Conservation (phyloP, 1,140 invertebrate species). For the Bombyx mori region DNA sequence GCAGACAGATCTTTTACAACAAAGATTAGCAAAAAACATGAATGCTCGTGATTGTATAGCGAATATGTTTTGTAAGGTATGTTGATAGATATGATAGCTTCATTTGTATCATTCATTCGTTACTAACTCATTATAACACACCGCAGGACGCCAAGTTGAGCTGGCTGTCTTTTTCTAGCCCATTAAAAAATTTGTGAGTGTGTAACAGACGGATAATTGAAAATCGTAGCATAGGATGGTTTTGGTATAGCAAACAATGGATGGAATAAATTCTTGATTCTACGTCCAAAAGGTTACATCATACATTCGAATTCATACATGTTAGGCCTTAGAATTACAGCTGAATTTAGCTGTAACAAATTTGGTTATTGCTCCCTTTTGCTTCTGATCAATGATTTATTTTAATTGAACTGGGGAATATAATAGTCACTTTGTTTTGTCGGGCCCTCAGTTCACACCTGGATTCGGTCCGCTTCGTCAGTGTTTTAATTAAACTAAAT, state of each 20-base stretch:
- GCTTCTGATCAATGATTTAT: constrained; percentile 41
- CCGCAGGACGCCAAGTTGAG: constrained; percentile 36
- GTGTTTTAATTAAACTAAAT: constrained; percentile 43
- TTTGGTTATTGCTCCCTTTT: too few relatives aligned
- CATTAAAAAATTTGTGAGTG: not conserved
- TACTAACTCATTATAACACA: constrained; percentile 59
- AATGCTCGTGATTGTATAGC: constrained; percentile 25
- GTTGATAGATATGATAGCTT: constrained; percentile 58
- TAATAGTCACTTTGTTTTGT: constrained; percentile 55
- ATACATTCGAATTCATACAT: too few relatives aligned
- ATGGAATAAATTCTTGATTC: too few relatives aligned
- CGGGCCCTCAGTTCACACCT: constrained; percentile 39
- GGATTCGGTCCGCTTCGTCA: constrained; percentile 41
- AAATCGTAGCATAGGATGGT: too few relatives aligned
- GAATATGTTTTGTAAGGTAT: constrained; percentile 41
- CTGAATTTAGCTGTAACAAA: too few relatives aligned
- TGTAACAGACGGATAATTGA: too few relatives aligned
- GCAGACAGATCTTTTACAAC: too few relatives aligned
- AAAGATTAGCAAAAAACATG: constrained; percentile 16
- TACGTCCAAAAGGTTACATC: too few relatives aligned
- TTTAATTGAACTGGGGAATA: constrained; percentile 54
- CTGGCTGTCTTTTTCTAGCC: constrained; percentile 22
- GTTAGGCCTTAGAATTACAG: too few relatives aligned
- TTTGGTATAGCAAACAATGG: too few relatives aligned
- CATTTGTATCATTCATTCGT: constrained; percentile 44